These are phyloP conservation scores for Amaurobius ferox DNA, from an alignment of 2,888 invertebrate genomes.

Conservation along the genomic window DNA sequence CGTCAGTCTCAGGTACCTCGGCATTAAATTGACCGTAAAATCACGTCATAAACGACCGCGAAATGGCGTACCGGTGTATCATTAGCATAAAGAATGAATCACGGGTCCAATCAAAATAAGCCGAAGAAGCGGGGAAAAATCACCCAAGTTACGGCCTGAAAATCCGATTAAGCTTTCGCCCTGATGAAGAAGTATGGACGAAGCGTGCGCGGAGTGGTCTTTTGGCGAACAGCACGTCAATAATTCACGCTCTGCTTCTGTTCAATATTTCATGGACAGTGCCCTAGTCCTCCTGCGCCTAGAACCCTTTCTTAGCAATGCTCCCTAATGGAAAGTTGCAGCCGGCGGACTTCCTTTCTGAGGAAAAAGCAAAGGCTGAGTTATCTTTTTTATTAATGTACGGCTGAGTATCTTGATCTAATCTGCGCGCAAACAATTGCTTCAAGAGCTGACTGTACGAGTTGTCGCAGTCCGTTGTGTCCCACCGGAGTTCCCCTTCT, in stretches of 20 bases:
- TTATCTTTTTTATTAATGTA: slow-evolving; percentile 14
- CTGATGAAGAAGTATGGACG: slow-evolving; percentile 52
- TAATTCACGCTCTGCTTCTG: slow-evolving; percentile 56
- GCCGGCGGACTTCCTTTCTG: neutral
- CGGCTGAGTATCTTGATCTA: neutral
- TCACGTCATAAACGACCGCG: slow-evolving; percentile 53
- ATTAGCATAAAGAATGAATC: slow-evolving; percentile 70
- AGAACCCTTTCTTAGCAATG: slow-evolving; percentile 46
- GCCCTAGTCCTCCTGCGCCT: neutral
- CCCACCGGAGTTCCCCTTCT: neutral
- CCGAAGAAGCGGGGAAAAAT: neutral
- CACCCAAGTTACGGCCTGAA: slow-evolving; percentile 53
- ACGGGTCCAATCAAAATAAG: slow-evolving; percentile 34
- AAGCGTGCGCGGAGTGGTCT: slow-evolving; percentile 17
- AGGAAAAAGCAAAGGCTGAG: neutral
- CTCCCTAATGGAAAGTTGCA: slow-evolving; percentile 48
- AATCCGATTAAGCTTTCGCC: slow-evolving; percentile 55
- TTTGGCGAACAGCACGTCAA: slow-evolving; percentile 36
- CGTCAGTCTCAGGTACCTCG: slow-evolving; percentile 9
- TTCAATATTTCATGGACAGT: slow-evolving; percentile 60
- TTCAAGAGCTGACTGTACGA: neutral
- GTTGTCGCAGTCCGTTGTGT: neutral
- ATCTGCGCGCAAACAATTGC: slow-evolving; percentile 1
- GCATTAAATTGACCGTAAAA: slow-evolving; percentile 61
- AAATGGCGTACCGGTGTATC: slow-evolving; percentile 49